These are phyloP conservation scores for Microtus ochrogaster DNA, from an alignment of 2,113 vertebrate genomes.

Conservation along the genomic window DNA sequence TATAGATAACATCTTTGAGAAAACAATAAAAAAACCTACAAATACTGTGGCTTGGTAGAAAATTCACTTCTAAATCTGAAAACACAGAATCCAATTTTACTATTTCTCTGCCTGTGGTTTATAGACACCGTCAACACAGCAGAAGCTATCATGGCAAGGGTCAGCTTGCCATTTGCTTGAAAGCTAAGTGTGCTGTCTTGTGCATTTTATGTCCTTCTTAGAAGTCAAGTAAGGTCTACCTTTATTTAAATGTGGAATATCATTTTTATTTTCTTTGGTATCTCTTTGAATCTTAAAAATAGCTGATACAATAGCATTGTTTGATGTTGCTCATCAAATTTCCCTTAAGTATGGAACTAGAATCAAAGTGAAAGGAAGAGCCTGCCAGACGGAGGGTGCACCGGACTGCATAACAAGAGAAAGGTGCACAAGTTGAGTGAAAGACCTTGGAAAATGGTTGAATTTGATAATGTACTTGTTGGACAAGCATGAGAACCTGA, in stretches of 20 bases:
- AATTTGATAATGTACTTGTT: neutral
- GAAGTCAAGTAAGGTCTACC: neutral
- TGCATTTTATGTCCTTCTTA: neutral
- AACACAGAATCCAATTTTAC: neutral
- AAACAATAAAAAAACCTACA: neutral
- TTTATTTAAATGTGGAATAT: slow-evolving; percentile 53
- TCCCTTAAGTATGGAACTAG: slow-evolving; percentile 43
- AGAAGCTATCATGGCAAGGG: neutral
- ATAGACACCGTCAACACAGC: neutral
- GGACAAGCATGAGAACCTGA: neutral
- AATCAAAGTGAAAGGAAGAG: neutral
- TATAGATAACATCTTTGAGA: slow-evolving; percentile 43
- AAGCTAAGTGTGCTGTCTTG: neutral
- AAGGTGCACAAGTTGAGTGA: slow-evolving; percentile 44
- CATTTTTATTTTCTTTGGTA: slow-evolving; percentile 50
- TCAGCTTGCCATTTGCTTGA: slow-evolving; percentile 26
- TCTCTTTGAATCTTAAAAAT: slow-evolving; percentile 56
- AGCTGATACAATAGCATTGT: neutral
- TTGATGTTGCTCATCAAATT: slow-evolving; percentile 60
- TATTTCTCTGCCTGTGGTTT: slow-evolving; percentile 51
- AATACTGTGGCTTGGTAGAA: neutral
- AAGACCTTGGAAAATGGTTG: neutral
- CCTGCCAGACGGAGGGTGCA: neutral
- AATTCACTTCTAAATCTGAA: slow-evolving; percentile 65
- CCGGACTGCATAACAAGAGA: slow-evolving; percentile 18